Evolutionary conservation across 1,140 invertebrate species (phyloP), one percentile per base, ranked within the genome.

Genomic region (Brachionus rubens): DNA sequence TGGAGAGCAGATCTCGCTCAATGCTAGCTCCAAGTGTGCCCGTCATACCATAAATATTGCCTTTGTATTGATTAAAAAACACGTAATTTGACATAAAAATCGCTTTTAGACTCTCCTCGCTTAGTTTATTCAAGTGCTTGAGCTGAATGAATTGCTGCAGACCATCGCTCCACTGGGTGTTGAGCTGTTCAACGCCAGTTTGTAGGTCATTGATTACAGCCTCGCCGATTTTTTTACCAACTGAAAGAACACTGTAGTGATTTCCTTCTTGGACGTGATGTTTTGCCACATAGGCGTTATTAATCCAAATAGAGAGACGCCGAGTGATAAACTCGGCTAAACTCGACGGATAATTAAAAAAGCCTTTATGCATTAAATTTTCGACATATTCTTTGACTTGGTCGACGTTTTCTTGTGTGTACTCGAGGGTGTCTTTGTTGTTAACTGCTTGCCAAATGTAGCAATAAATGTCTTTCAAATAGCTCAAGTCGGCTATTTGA

Each of bases 111-210:
- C 46, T 70, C 16, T 70, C 65, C 24, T 21, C 28, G 10, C 4
- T 33, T 0, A 70, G 36, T 36, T 36, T 70, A 16, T 40, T 40
- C 2, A 9, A 24, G 24, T 75, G 72, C 16, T 75, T 75, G 5
- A 75, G 19, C 33, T 75, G 72, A 28, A 75, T 28, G 19, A 75
- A 75, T 30, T 75, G 72, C 2, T 75, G 72, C 10, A 75, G 28
- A 21, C 72, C 72, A 21, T 75, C 72, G 5, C 72, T 59, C 72
- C 72, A 75, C 3, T 47, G 47, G 1, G 50, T 75, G 3, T 46
- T 33, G 6, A 47, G 5, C 16, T 75, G 72, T 59, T 50, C 72
- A 10, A 75, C 40, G 1, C 72, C 72, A 26, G 72, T 75, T 24
- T 48, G 16, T 24, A 43, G 9, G 7, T 65, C 36, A 7, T 65